A percentile compares a stretch with the other conserved stretches of the same genome.
These are phyloP conservation scores for Dyspetes luteomarginatus DNA, from an alignment of 2,888 invertebrate genomes.

Conservation along the genomic window DNA sequence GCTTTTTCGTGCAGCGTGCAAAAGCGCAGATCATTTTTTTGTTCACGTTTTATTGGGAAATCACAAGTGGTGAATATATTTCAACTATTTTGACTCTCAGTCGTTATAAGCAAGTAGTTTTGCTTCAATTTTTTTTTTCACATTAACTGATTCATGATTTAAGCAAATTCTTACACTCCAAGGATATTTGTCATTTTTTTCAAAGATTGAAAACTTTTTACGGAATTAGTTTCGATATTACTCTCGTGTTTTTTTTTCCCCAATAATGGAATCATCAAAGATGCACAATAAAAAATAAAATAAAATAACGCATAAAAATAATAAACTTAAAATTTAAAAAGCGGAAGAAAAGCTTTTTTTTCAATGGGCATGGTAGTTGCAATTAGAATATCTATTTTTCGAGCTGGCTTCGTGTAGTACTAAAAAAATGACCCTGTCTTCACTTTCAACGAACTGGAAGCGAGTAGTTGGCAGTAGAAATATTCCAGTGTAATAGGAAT, in stretches of 20 bases:
- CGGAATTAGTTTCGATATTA: too few species aligned
- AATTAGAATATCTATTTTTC: constrained; percentile 28
- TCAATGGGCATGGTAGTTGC: constrained; percentile 16
- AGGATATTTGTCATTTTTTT: too few species aligned
- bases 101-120: too few species aligned
- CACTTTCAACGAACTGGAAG: constrained; percentile 81
- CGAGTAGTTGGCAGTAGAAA: constrained; percentile 78
- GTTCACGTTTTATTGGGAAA: too few species aligned
- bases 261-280: background rate
- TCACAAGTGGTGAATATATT: too few species aligned
- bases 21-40: constrained; percentile 10
- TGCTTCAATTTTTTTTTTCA: too few species aligned
- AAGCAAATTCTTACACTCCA: too few species aligned
- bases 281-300: background rate
- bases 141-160: too few species aligned
- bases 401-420: constrained; percentile 54
- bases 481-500: constrained; percentile 56
- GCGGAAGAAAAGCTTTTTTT: constrained; percentile 32
- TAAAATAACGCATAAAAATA: constrained; percentile 1
- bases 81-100: too few species aligned
- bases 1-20: constrained; percentile 29
- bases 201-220: too few species aligned
- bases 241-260: too few species aligned
- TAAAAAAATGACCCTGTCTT: constrained; percentile 77
- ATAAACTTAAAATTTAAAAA: constrained; percentile 5